These are phyloP conservation scores for Dromius quadrimaculatus DNA, from an alignment of 2,888 invertebrate species.

Conservation along the genomic window DNA sequence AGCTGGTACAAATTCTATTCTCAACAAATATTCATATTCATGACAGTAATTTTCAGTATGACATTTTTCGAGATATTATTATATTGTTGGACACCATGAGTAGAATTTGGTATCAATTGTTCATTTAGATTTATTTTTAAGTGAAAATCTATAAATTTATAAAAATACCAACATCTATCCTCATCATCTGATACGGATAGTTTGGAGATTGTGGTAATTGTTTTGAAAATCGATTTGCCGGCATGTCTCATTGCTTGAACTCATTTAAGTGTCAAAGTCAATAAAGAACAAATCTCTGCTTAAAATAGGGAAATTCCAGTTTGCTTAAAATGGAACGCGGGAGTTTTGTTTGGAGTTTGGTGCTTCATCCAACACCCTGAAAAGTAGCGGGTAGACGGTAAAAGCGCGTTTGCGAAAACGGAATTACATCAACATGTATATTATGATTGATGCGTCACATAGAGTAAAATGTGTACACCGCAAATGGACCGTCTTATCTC, in stretches of 20 bases:
- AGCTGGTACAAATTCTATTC: too few relatives aligned
- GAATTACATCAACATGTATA: constrained; percentile 46
- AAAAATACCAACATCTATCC: too few relatives aligned
- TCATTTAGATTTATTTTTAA: too few relatives aligned
- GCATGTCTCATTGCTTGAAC: not conserved
- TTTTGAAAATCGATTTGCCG: not conserved
- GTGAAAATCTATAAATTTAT: too few relatives aligned
- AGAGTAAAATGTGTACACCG: constrained; percentile 37
- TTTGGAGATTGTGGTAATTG: not conserved
- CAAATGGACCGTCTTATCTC: constrained; percentile 47
- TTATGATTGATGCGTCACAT: constrained; percentile 42
- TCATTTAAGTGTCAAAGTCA: constrained; percentile 1
- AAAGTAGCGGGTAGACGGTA: not conserved
- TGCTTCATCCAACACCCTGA: constrained; percentile 1
- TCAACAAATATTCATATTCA: too few relatives aligned
- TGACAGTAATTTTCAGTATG: too few relatives aligned
- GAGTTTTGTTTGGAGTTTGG: constrained; percentile 26
- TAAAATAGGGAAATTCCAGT: too few relatives aligned
- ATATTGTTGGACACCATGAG: too few relatives aligned
- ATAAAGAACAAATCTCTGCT: constrained; percentile 5
- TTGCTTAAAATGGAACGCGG: not conserved
- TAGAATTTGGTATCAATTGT: too few relatives aligned
- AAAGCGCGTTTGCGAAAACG: constrained; percentile 10
- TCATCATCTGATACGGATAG: too few relatives aligned
- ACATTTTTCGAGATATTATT: too few relatives aligned